Evolutionary conservation across 2,113 vertebrate species (phyloP), one percentile per base, ranked within the genome.

Genomic region (Notechis scutatus): DNA sequence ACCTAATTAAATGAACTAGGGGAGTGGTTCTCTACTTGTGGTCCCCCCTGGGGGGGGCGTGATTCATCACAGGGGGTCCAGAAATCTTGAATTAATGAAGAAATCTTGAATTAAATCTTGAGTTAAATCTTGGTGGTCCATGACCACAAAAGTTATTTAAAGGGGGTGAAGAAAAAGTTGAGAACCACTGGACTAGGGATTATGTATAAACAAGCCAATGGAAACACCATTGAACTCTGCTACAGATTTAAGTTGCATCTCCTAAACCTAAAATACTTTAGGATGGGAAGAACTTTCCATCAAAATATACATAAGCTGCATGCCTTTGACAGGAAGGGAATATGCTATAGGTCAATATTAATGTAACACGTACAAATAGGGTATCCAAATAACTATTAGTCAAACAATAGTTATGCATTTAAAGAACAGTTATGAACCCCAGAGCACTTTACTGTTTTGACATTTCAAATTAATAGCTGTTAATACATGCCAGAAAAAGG

Each of bases 351-450:
- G 24, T 39, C 4, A 74, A 89, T 26, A 57, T n/a, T 81, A 74
- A n/a, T 45, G 7, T n/a, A 50, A 26, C 42, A 52, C 7, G 6
- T 86, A 86, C 50, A 52, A 90, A 92, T 61, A 26, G 50, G 29
- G 59, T 64, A 74, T 50, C 88, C 20, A 93, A 86, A 90, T 59
- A 90, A 61, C 74, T 34, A 90, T 42, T 11, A 64, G 42, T 29
- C 64, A 4, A 50, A 14, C 57, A 92, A 91, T 23, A 94, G 92
- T 89, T 87, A 15, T 92, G 12, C 23, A 34, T 34, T 91, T 87
- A 29, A 90, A 23, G 90, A 91, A 93, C 18, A 94, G 92, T 92
- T 96, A 92, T 92, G 89, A 23, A 95, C 88, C 0, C 15, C 94
- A 26, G 42, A 91, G 23, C 26, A 14, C 91, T 93, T 91, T 55